Evolutionary conservation across 2,888 invertebrate species (phyloP).

Genomic region (Synergus japonicus): DNA sequence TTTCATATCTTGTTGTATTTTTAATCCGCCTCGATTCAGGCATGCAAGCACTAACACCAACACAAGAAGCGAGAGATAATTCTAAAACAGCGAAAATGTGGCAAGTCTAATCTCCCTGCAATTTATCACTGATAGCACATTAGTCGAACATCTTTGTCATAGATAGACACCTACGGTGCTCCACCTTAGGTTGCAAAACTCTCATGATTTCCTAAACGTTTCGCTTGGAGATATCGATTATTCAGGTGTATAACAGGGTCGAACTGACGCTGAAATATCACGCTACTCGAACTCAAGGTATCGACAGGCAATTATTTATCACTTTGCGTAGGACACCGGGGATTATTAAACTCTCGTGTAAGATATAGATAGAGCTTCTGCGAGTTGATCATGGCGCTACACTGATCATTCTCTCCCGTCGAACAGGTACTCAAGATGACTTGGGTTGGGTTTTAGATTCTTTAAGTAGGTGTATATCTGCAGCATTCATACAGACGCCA

Average conservation of each 20-base stretch:
- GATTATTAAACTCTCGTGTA: conserved; percentile 14
- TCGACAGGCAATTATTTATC: conserved; percentile 35
- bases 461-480: background rate
- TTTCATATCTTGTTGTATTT: background rate
- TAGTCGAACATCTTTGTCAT: background rate
- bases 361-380: conserved; percentile 11
- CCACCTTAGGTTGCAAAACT: background rate
- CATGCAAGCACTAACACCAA: background rate
- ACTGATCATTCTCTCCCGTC: background rate
- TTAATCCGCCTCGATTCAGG: background rate
- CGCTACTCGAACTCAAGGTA: conserved; percentile 7
- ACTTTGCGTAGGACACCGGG: conserved; percentile 21
- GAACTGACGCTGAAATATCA: conserved; percentile 29
- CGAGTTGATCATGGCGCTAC: background rate
- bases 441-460: background rate
- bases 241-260: conserved; percentile 19
- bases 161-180: conserved; percentile 9
- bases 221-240: conserved; percentile 18
- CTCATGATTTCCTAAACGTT: conserved; percentile 28
- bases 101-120: background rate
- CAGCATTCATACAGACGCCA: background rate
- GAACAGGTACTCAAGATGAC: conserved; percentile 2
- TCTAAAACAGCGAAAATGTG: background rate
- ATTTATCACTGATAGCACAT: conserved; percentile 25
- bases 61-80: background rate